Base-by-base conservation (phyloP, 2,797 vertebrate genomes). In the Leucoraja ocellata region DNA sequence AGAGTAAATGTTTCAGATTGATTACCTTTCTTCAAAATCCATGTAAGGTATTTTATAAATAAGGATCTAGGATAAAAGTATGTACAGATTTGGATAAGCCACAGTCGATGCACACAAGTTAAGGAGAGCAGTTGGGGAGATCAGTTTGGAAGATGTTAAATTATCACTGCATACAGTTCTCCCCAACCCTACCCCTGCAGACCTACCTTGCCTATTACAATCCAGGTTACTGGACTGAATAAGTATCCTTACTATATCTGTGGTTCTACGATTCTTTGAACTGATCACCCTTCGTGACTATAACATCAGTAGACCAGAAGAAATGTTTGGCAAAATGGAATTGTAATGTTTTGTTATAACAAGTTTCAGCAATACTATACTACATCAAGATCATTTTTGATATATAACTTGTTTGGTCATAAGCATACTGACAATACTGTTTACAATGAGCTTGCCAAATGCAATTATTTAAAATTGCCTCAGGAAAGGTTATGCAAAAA, bases 361-460 rank as follows among this genome's bases (percentile, higher is more conserved):
- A 23, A 74, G 36, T 71, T 36, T 91, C 90, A 74, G 25, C 54
- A 68, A 71, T 68, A 23, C 73, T 91, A 36, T 74, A 14, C 21
- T 74, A 28, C 10, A 73, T 73, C 36, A 74, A 46, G 36, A 39
- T 36, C 46, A 91, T 74, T 54, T 91, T 91, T 54, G 68, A 74
- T 91, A 71, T 39, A 71, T 36, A 91, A 36, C 18, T 91, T 71
- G 65, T 23, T 71, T 61, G 25, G 8, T 91, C 65, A 39, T 36
- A 71, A 28, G 21, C 74, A 46, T 91, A 91, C 39, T 74, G 32
- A 54, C 21, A 32, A 58, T 6, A 88, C n/a, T 88, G 58, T 65
- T 88, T 88, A 88, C 32, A n/a, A 65, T 65, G 61, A 65, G n/a
- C 28, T 88, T 63, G 84, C 84, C 84, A 88, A 88, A 88, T 65